phyloP scores from a whole-genome alignment of 2,113 vertebrate genomes.

The Gavialis gangeticus region DNA sequence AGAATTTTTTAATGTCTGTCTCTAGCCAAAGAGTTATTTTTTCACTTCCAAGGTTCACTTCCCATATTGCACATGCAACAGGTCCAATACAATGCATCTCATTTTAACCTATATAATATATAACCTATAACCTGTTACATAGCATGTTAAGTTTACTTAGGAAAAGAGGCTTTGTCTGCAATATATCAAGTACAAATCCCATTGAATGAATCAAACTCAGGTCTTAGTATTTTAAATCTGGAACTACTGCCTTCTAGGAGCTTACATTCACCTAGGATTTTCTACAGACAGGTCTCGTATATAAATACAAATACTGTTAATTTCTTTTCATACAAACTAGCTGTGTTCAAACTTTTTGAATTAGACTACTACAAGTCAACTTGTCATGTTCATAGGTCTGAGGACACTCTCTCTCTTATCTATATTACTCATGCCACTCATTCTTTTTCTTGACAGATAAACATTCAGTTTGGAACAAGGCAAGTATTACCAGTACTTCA shows the following conservation, averaged over 20 bases:
- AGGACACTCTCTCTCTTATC: neutral
- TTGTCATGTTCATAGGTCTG: neutral
- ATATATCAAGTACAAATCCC: neutral
- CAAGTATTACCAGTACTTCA: neutral
- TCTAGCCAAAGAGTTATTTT: neutral
- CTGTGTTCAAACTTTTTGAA: neutral
- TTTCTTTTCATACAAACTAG: neutral
- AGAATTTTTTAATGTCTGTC: no score
- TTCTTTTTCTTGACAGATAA: neutral
- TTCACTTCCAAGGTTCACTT: neutral
- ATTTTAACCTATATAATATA: neutral
- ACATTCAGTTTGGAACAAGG: neutral
- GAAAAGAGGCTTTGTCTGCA: neutral
- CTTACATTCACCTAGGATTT: neutral
- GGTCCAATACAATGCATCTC: constrained; percentile 24
- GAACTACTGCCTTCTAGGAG: neutral
- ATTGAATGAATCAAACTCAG: rapidly evolving
- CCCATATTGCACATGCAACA: constrained; percentile 4
- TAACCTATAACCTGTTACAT: neutral
- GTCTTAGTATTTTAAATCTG: neutral
- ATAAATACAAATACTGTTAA: neutral
- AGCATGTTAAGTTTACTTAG: neutral
- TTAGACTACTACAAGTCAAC: neutral
- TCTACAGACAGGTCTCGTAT: rapidly evolving
- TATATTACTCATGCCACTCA: neutral